Conservation (phyloP, 2,113 vertebrate genomes). For the Nothocercus julius region DNA sequence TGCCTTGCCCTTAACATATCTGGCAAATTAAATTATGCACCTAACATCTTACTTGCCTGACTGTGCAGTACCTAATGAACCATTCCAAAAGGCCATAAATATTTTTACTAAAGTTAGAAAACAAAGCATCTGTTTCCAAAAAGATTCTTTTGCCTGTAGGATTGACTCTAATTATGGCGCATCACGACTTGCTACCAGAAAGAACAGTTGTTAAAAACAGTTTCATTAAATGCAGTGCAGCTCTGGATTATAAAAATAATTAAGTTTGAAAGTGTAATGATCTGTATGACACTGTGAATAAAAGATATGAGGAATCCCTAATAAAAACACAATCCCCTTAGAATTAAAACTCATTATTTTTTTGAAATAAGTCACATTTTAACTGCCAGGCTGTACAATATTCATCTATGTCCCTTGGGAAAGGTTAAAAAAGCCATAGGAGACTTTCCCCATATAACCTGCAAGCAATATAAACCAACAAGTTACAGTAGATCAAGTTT, state of each 20-base stretch:
- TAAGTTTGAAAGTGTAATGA: constrained; percentile 51
- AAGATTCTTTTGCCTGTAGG: not conserved
- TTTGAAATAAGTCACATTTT: constrained; percentile 21
- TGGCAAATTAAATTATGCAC: not conserved
- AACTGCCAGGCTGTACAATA: not conserved
- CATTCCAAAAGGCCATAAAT: not conserved
- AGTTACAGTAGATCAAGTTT: not conserved
- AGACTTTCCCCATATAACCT: not conserved
- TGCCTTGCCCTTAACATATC: not conserved
- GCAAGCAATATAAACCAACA: not conserved
- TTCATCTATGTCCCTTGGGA: not conserved
- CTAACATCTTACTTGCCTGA: not conserved
- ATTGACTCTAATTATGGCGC: not conserved
- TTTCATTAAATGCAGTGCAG: constrained; percentile 49
- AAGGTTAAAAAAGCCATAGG: not conserved
- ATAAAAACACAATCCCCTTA: constrained; percentile 14
- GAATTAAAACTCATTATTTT: constrained; percentile 34
- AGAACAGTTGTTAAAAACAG: constrained; percentile 23
- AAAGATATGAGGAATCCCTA: constrained; percentile 27
- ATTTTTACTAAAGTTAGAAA: not conserved
- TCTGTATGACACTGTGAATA: not conserved
- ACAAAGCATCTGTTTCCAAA: not conserved
- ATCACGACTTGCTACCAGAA: not conserved
- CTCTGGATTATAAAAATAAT: constrained; percentile 59
- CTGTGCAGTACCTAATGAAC: not conserved